phyloP scores from a whole-genome alignment of 2,888 invertebrate genomes.

The Pristionchus exspectatus region DNA sequence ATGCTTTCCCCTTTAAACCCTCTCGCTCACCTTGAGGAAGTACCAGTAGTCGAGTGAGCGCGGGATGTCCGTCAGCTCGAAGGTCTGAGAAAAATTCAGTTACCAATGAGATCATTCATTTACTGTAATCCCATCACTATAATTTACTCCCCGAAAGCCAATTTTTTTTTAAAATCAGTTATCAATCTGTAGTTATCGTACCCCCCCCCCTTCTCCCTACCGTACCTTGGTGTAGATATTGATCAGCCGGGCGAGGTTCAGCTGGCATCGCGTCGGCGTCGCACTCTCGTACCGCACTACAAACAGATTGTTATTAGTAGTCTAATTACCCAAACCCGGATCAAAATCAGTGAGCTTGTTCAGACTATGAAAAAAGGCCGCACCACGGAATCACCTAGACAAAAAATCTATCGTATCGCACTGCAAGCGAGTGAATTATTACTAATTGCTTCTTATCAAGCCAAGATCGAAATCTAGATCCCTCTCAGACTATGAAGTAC shows the following conservation, averaged over 20 bases:
- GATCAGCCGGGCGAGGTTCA: conserved; percentile 75
- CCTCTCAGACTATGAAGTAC: no score
- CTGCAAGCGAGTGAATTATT: background rate
- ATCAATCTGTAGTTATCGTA: background rate
- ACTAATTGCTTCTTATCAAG: no score
- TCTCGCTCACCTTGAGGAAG: conserved; percentile 64
- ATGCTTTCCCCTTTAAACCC: background rate
- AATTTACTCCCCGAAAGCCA: no score
- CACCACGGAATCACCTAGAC: background rate
- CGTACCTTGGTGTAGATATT: conserved; percentile 74
- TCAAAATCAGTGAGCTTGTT: background rate
- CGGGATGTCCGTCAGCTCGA: conserved; percentile 73
- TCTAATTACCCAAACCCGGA: background rate
- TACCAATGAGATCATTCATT: no score
- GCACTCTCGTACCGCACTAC: conserved; percentile 69
- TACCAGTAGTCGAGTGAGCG: conserved; percentile 76
- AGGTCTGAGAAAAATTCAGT: conserved; percentile 56
- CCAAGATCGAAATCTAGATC: no score
- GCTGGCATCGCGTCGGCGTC: conserved; percentile 67
- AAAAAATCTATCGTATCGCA: background rate
- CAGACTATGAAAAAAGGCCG: background rate
- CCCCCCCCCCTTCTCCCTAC: background rate
- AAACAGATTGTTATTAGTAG: background rate
- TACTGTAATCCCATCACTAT: background rate
- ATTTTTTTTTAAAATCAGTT: background rate